A percentile compares a stretch with the other conserved stretches of the same genome.
Conservation (phyloP, 1,140 invertebrate genomes). For the Elymnias hypermnestra region DNA sequence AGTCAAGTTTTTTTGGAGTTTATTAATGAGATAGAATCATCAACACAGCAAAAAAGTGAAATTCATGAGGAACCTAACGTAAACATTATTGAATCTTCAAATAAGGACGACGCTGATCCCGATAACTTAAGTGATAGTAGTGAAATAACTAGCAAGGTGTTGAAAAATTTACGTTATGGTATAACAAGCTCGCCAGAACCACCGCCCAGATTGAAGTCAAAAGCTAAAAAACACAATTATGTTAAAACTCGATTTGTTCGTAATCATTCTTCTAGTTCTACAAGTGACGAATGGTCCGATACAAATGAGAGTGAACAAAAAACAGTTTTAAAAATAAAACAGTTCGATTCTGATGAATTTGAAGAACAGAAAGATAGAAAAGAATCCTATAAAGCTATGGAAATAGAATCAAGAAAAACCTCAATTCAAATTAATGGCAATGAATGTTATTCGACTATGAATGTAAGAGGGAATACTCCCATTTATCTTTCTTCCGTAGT, state of each 20-base stretch:
- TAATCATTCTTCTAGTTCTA: constrained; percentile 62
- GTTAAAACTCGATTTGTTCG: constrained; percentile 71
- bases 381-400: constrained; percentile 31
- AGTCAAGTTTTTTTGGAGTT: constrained; percentile 77
- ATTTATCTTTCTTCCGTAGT: constrained; percentile 82
- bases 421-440: constrained; percentile 86
- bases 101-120: constrained; percentile 35
- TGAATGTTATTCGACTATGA: constrained; percentile 81
- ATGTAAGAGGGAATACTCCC: constrained; percentile 78
- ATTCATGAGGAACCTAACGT: neutral
- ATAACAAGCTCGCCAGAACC: constrained; percentile 64
- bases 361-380: constrained; percentile 44
- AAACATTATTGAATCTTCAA: constrained; percentile 2
- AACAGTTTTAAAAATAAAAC: constrained; percentile 65
- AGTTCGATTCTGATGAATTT: constrained; percentile 68
- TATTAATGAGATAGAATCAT: constrained; percentile 47
- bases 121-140: constrained; percentile 65
- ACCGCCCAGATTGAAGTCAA: constrained; percentile 64
- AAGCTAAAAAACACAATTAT: constrained; percentile 68
- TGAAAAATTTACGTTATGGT: constrained; percentile 53
- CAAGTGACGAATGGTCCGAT: constrained; percentile 69
- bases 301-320: constrained; percentile 64
- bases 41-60: constrained; percentile 27
- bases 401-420: constrained; percentile 79
- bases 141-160: constrained; percentile 59